Conservation (phyloP, 2,797 vertebrate genomes). For the Pogonophryne albipinna region DNA sequence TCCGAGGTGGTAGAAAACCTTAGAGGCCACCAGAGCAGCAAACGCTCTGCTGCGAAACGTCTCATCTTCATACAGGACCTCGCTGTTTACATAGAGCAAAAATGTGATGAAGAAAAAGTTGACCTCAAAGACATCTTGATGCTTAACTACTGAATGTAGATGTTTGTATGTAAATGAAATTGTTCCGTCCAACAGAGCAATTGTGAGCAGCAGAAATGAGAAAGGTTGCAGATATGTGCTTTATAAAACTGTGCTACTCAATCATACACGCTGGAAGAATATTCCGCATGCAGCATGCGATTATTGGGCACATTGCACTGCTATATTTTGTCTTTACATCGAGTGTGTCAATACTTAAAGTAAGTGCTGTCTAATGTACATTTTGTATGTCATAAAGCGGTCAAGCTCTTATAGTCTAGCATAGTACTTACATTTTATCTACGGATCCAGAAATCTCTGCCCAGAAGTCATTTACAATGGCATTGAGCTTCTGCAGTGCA, state of each 20-base stretch:
- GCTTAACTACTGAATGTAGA: not conserved
- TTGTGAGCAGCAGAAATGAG: not conserved
- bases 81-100: conserved; percentile 77
- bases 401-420: not conserved
- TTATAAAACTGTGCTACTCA: not conserved
- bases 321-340: not conserved
- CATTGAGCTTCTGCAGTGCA: conserved; percentile 96
- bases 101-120: not conserved
- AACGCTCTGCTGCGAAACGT: conserved; percentile 95
- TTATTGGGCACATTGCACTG: not conserved
- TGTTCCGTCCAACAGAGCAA: not conserved
- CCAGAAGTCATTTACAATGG: conserved; percentile 99
- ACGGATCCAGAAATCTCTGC: conserved; percentile 99
- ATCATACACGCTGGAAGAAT: not conserved
- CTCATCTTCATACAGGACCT: conserved; percentile 98
- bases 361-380: not conserved
- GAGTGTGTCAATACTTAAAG: not conserved
- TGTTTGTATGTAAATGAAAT: not conserved
- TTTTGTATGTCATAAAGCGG: not conserved
- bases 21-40: conserved; percentile 98
- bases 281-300: not conserved
- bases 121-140: not conserved
- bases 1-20: conserved; percentile 98
- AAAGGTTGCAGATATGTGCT: not conserved
- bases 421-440: conserved; percentile 96